Percentiles rank a stretch among this genome's conserved stretches.
Conservation (phyloP, 1,140 invertebrate species). For the Ceratosolen solmsi region DNA sequence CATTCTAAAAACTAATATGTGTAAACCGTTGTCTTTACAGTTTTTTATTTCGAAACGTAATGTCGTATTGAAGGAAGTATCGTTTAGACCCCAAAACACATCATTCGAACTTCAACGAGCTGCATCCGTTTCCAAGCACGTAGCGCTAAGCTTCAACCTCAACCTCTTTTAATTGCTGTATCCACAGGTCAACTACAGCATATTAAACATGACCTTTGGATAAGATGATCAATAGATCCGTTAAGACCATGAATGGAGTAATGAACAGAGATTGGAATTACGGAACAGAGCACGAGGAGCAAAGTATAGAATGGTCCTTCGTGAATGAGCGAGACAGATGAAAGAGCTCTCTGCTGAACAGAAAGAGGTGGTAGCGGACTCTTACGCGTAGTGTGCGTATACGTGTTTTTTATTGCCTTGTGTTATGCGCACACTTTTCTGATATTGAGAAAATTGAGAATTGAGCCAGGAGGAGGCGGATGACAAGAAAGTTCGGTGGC, state of each 20-base stretch:
- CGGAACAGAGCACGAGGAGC: neutral
- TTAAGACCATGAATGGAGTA: neutral
- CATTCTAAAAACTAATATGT: too few relatives aligned
- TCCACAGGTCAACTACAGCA: neutral
- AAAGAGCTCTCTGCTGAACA: neutral
- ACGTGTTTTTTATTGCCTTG: slow-evolving; percentile 25
- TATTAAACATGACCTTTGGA: neutral
- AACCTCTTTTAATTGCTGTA: too few relatives aligned
- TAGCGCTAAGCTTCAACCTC: too few relatives aligned
- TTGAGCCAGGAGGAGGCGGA: slow-evolving; percentile 1
- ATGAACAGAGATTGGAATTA: neutral
- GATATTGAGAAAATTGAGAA: slow-evolving; percentile 27
- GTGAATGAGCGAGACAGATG: neutral
- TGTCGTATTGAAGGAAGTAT: too few relatives aligned
- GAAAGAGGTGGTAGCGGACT: neutral
- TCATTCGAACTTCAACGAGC: too few relatives aligned
- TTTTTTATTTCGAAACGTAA: too few relatives aligned
- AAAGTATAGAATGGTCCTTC: slow-evolving; percentile 7
- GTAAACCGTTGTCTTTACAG: too few relatives aligned
- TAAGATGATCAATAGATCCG: neutral
- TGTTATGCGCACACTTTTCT: neutral
- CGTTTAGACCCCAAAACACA: too few relatives aligned
- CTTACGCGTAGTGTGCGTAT: slow-evolving; percentile 5
- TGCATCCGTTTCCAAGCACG: too few relatives aligned
- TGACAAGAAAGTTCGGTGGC: neutral